phyloP scores from a whole-genome alignment of 2,113 vertebrate genomes.

The Eira barbara region DNA sequence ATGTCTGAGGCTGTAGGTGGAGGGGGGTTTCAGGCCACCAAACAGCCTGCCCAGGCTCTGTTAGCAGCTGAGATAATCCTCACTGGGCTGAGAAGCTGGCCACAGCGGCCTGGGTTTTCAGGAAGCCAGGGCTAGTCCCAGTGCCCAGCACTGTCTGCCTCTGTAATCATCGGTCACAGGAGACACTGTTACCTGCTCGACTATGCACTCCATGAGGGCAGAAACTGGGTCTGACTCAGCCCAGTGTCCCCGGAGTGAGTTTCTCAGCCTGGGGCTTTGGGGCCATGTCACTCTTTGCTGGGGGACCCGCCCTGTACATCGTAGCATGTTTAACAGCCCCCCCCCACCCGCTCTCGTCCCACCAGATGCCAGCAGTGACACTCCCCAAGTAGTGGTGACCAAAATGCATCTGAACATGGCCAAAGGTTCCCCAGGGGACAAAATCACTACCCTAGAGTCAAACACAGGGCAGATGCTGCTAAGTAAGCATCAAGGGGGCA shows the following conservation, averaged over 20 bases:
- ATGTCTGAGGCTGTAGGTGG: neutral
- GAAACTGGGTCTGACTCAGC: neutral
- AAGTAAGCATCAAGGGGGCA: too few relatives aligned
- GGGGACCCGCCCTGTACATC: neutral
- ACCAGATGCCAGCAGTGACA: neutral
- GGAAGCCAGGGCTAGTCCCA: neutral
- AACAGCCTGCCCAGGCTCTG: neutral
- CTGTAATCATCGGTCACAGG: neutral
- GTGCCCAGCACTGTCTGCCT: neutral
- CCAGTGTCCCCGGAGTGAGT: neutral
- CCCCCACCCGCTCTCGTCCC: neutral
- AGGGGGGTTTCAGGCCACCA: neutral
- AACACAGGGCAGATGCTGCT: neutral
- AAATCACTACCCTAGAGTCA: neutral
- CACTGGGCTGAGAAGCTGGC: neutral
- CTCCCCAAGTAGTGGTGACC: neutral
- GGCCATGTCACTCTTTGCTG: neutral
- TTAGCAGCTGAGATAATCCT: neutral
- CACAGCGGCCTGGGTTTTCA: neutral
- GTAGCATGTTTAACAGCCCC: fast-evolving
- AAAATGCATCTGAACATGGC: neutral
- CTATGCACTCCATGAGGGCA: neutral
- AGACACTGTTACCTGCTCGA: neutral
- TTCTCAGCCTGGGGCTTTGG: neutral
- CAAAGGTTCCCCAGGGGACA: neutral